A percentile compares a stretch with the other conserved stretches of the same genome.
Conservation (phyloP, 2,113 vertebrate species). For the Gymnogyps californianus region DNA sequence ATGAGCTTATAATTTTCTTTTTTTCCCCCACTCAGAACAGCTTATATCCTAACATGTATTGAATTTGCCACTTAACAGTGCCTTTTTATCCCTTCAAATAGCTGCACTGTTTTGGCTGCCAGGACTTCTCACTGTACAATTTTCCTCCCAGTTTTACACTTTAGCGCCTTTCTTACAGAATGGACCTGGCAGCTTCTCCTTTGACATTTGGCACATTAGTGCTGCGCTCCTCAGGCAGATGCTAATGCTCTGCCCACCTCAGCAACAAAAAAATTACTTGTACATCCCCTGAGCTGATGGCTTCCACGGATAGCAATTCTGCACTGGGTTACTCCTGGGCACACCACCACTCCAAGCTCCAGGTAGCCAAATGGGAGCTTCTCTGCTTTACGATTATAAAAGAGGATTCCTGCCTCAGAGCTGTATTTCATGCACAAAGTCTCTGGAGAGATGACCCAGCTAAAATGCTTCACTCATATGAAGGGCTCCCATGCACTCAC, state of each 20-base stretch:
- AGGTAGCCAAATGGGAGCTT: neutral
- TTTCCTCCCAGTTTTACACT: neutral
- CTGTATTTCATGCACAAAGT: neutral
- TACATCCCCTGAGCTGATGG: neutral
- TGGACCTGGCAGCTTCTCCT: neutral
- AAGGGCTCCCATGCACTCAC: neutral
- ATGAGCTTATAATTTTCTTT: neutral
- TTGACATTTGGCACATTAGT: neutral
- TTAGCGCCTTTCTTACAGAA: neutral
- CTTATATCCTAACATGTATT: neutral
- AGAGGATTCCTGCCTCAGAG: neutral
- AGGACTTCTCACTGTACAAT: neutral
- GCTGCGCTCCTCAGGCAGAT: neutral
- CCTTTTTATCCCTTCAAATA: neutral
- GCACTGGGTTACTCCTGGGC: neutral
- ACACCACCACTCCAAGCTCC: neutral
- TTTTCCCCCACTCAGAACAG: neutral
- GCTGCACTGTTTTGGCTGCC: neutral
- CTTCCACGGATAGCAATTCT: neutral
- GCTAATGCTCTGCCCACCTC: neutral
- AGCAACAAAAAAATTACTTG: neutral
- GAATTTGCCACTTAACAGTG: neutral
- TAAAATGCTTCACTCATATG: neutral
- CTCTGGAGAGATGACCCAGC: neutral
- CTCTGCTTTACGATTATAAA: neutral